phyloP scores from a whole-genome alignment of 2,113 vertebrate species.

The Forbesichthys papilliferus region DNA sequence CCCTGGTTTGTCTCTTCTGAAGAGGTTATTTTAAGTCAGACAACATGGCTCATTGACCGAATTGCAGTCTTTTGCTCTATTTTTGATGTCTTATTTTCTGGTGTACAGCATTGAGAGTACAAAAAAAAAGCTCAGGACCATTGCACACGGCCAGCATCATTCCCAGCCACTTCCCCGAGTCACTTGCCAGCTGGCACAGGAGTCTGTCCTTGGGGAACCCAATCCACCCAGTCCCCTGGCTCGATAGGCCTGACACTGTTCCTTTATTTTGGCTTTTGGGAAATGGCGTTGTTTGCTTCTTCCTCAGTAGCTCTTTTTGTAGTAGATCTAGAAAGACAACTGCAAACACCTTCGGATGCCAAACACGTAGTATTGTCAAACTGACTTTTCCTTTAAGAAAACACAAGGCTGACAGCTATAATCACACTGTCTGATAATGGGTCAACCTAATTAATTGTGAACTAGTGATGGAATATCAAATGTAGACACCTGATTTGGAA shows the following conservation, averaged over 20 bases:
- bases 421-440: too few relatives aligned
- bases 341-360: neutral
- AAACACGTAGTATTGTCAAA: neutral
- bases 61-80: constrained; percentile 60
- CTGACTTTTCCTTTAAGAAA: too few relatives aligned
- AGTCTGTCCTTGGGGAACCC: constrained; percentile 1
- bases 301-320: constrained; percentile 7
- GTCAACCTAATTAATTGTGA: too few relatives aligned
- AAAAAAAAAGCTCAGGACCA: constrained; percentile 28
- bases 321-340: constrained; percentile 3
- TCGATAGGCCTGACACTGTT: constrained; percentile 11
- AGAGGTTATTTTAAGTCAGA: constrained; percentile 58
- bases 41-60: constrained; percentile 61
- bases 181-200: constrained; percentile 10
- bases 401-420: too few relatives aligned
- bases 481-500: too few relatives aligned
- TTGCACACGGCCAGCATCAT: constrained; percentile 19
- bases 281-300: constrained; percentile 17
- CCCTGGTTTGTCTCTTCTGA: constrained; percentile 60
- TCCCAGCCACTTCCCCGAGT: constrained; percentile 7
- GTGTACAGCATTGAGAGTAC: constrained; percentile 21
- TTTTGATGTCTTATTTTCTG: constrained; percentile 58
- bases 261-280: constrained; percentile 10
- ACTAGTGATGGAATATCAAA: too few relatives aligned
- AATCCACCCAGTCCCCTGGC: constrained; percentile 13